A percentile compares a stretch with the other conserved stretches of the same genome.
These are phyloP conservation scores for Sarcophaga carnaria DNA, from an alignment of 2,888 invertebrate genomes.

Conservation along the genomic window DNA sequence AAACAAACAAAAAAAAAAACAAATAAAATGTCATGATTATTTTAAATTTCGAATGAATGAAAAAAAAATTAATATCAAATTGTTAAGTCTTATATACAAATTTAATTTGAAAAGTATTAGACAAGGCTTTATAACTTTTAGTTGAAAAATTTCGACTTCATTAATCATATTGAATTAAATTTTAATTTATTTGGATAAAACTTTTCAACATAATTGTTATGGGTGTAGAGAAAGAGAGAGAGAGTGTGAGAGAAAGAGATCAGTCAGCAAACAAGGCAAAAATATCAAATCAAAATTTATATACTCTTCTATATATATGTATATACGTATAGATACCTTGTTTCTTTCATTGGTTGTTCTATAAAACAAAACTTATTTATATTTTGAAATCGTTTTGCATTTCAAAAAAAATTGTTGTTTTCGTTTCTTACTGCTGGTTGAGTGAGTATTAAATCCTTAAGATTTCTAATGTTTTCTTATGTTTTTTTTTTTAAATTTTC, in stretches of 20 bases:
- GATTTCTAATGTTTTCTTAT: constrained; percentile 66
- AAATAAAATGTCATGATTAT: neutral
- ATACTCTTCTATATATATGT: neutral
- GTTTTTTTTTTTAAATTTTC: constrained; percentile 29
- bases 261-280: constrained; percentile 15
- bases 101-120: too few species aligned
- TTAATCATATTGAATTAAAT: too few species aligned
- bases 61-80: neutral
- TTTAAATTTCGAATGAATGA: neutral
- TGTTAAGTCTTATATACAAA: too few species aligned
- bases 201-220: too few species aligned
- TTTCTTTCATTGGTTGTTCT: constrained; percentile 52
- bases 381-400: constrained; percentile 20
- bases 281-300: constrained; percentile 30
- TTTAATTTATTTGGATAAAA: too few species aligned
- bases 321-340: constrained; percentile 58
- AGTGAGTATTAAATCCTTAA: constrained; percentile 46
- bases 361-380: constrained; percentile 54
- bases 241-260: constrained; percentile 12
- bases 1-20: neutral
- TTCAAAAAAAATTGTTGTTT: constrained; percentile 43
- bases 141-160: too few species aligned
- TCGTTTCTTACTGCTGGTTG: constrained; percentile 48
- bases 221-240: neutral
- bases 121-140: too few species aligned